Conservation (phyloP, 2,888 invertebrate genomes). For the Neoaliturus tenellus region DNA sequence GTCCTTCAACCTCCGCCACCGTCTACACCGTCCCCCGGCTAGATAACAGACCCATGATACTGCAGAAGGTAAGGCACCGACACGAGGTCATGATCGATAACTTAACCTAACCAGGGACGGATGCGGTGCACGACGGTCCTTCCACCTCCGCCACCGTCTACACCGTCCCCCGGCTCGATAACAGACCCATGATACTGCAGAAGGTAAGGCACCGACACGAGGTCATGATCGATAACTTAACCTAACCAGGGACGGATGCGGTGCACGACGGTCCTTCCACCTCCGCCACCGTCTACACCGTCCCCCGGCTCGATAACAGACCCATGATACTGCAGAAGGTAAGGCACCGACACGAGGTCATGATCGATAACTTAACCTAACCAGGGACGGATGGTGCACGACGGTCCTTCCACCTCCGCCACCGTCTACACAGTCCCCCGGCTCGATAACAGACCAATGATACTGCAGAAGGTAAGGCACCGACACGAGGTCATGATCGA, state of each 20-base stretch:
- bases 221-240: not conserved
- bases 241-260: not conserved
- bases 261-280: conserved; percentile 38
- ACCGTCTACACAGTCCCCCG: conserved; percentile 70
- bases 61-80: conserved; percentile 73
- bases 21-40: conserved; percentile 72
- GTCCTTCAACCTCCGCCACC: not conserved
- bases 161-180: conserved; percentile 77
- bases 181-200: conserved; percentile 78
- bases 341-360: conserved; percentile 51
- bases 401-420: conserved; percentile 1
- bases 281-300: not conserved
- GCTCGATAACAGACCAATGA: conserved; percentile 80
- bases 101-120: not conserved
- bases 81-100: not conserved
- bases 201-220: conserved; percentile 71
- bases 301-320: conserved; percentile 79
- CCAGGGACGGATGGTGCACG: conserved; percentile 56
- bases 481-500: not conserved
- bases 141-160: not conserved
- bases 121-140: conserved; percentile 48
- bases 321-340: conserved; percentile 77
- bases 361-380: conserved; percentile 70
- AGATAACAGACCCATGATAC: conserved; percentile 80
- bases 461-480: conserved; percentile 74